Conservation (phyloP, 2,113 vertebrate species). For the Macrotus californicus region DNA sequence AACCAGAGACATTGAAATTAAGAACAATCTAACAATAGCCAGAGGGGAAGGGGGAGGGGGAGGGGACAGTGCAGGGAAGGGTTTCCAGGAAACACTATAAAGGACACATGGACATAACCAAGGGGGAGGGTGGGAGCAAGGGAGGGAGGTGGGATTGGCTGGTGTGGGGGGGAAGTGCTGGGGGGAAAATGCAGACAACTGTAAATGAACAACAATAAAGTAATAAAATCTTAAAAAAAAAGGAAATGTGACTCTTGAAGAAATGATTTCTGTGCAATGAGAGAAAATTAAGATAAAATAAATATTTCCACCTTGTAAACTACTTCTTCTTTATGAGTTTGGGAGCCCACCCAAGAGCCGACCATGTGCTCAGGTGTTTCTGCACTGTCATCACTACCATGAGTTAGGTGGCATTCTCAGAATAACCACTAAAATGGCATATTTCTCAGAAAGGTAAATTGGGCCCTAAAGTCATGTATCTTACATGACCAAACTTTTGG, state of each 20-base stretch:
- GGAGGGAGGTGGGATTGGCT: too few species aligned
- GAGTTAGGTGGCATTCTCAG: not conserved
- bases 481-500: not conserved
- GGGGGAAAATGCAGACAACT: too few species aligned
- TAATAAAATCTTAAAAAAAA: too few species aligned
- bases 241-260: constrained; percentile 20
- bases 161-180: too few species aligned
- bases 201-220: too few species aligned
- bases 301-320: not conserved
- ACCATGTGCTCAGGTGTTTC: not conserved
- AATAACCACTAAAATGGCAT: not conserved
- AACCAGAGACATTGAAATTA: too few species aligned
- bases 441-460: not conserved
- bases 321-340: not conserved
- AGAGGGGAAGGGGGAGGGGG: too few species aligned
- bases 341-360: not conserved
- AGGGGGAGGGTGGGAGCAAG: too few species aligned
- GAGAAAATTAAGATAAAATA: not conserved
- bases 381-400: not conserved
- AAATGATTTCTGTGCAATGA: not conserved
- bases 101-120: too few species aligned
- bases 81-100: too few species aligned
- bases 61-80: too few species aligned
- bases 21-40: too few species aligned
- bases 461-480: not conserved